Conservation (phyloP, 2,113 vertebrate genomes). For the Nerophis ophidion region DNA sequence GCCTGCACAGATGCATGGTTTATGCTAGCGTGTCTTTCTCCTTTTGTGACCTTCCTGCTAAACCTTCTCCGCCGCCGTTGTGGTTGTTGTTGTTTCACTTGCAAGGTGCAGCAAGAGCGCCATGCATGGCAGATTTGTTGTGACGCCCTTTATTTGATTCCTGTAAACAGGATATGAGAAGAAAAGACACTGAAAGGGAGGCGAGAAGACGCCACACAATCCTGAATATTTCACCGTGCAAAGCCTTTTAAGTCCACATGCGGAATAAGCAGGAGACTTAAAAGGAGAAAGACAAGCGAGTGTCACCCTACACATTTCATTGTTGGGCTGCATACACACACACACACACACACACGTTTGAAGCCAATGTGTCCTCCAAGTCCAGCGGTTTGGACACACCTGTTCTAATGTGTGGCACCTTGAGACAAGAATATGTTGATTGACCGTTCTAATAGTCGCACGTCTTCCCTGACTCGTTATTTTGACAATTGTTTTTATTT, state of each 20-base stretch:
- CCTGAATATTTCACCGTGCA: slow-evolving; percentile 30
- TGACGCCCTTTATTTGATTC: slow-evolving; percentile 47
- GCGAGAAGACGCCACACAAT: slow-evolving; percentile 1
- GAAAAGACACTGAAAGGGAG: slow-evolving; percentile 27
- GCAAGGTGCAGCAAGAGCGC: slow-evolving; percentile 25
- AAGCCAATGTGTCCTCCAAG: no score
- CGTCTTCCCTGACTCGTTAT: no score
- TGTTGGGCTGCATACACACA: no score
- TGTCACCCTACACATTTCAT: no score
- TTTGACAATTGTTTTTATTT: no score
- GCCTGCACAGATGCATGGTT: slow-evolving; percentile 43
- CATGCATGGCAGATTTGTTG: slow-evolving; percentile 36
- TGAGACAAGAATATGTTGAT: no score
- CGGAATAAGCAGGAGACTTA: slow-evolving; percentile 17
- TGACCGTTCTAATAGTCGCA: no score
- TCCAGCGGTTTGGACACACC: no score
- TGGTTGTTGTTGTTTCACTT: background rate
- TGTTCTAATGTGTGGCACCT: no score
- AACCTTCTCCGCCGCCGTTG: slow-evolving; percentile 48
- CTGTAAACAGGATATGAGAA: slow-evolving; percentile 10
- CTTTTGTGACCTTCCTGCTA: slow-evolving; percentile 54
- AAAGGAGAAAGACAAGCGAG: slow-evolving; percentile 14
- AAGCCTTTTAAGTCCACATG: slow-evolving; percentile 20
- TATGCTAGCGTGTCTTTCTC: slow-evolving; percentile 54
- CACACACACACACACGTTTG: background rate